phyloP scores from a whole-genome alignment of 2,888 invertebrate genomes.

The Netelia virgata region DNA sequence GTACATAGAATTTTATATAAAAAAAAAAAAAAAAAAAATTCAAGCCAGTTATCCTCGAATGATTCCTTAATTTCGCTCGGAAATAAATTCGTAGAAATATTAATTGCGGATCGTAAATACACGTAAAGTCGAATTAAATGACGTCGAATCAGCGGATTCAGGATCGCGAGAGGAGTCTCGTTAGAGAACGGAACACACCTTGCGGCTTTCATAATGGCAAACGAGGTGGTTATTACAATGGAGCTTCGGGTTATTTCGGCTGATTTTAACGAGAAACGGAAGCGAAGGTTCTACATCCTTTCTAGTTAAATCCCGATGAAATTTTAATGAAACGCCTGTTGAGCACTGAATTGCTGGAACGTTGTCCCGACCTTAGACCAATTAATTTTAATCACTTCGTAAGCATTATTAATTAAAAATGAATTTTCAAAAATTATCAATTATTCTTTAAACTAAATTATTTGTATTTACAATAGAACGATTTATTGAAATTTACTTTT shows the following conservation, averaged over 20 bases:
- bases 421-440: too few relatives aligned
- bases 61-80: too few relatives aligned
- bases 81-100: background rate
- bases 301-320: background rate
- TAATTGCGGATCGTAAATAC: background rate
- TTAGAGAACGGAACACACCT: background rate
- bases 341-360: too few relatives aligned
- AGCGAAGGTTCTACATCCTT: background rate
- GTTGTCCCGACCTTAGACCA: too few relatives aligned
- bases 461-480: too few relatives aligned
- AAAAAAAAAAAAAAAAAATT: too few relatives aligned
- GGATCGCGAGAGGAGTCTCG: conserved; percentile 2
- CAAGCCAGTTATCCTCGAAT: too few relatives aligned
- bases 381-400: too few relatives aligned
- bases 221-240: background rate
- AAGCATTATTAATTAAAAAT: too few relatives aligned
- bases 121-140: conserved; percentile 18
- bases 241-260: background rate
- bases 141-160: conserved; percentile 41
- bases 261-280: background rate
- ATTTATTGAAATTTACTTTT: too few relatives aligned
- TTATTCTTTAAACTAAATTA: too few relatives aligned
- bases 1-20: background rate
- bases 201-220: background rate
- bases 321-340: background rate